These are phyloP conservation scores for Ceyx melanurus DNA, from an alignment of 2,113 vertebrate species.

Conservation along the genomic window DNA sequence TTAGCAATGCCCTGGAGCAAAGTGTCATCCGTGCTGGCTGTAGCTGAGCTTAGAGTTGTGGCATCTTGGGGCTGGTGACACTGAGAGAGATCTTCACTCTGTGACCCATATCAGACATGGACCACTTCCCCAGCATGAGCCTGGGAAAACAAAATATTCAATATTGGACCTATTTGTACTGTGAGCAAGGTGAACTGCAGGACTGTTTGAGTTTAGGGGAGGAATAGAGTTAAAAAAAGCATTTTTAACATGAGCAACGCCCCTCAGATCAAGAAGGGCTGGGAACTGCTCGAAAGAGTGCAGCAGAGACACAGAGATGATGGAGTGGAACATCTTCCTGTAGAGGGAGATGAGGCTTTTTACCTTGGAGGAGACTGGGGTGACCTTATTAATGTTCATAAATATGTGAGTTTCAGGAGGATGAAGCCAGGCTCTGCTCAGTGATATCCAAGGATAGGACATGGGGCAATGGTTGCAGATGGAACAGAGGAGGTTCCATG, in stretches of 20 bases:
- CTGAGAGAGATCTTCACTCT: background rate
- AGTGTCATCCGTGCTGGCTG: background rate
- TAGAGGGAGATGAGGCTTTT: no score
- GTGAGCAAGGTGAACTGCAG: background rate
- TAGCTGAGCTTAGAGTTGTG: background rate
- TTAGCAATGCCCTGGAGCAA: background rate
- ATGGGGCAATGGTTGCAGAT: no score
- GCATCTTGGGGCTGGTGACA: background rate
- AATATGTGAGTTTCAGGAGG: no score
- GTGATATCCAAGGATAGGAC: no score
- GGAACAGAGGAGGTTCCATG: no score
- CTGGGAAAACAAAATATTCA: background rate
- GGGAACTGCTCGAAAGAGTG: no score
- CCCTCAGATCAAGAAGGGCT: no score
- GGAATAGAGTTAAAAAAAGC: background rate
- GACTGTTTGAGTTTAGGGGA: rapidly evolving
- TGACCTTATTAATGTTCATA: no score
- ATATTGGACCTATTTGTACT: background rate
- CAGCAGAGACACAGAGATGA: no score
- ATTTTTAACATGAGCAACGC: background rate
- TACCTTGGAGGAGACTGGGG: no score
- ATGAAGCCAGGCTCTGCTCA: no score
- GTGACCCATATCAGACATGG: background rate
- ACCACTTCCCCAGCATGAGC: background rate
- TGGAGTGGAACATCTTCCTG: no score